Evolutionary conservation across 1,140 invertebrate genomes (phyloP).

Genomic region (Magallana ariakensis): DNA sequence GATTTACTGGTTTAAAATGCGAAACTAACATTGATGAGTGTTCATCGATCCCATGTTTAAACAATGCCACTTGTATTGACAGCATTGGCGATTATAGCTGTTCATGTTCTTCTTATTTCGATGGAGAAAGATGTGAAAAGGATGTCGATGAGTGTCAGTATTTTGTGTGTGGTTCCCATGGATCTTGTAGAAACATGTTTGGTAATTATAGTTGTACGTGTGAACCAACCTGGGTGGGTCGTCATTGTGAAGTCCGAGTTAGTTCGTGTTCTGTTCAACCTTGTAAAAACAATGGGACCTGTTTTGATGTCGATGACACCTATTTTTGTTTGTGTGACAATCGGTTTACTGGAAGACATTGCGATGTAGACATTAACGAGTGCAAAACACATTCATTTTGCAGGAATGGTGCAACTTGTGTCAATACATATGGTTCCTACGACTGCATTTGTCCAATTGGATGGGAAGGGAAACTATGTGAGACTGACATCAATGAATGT

Average conservation of each 20-base stretch:
- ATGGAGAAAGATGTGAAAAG: conserved; percentile 38
- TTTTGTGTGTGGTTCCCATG: conserved; percentile 3
- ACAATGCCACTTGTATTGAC: conserved; percentile 51
- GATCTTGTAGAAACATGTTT: neutral
- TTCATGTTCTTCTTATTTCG: conserved; percentile 31
- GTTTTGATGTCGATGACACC: conserved; percentile 40
- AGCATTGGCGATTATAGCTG: conserved; percentile 45
- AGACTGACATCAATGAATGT: conserved; percentile 42
- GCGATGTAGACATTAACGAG: conserved; percentile 32
- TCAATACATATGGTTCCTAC: neutral
- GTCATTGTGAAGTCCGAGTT: neutral
- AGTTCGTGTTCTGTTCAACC: neutral
- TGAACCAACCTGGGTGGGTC: conserved; percentile 14
- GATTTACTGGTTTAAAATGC: neutral
- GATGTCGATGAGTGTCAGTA: conserved; percentile 28
- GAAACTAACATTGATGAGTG: neutral
- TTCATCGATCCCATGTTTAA: neutral
- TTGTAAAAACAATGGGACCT: conserved; percentile 48
- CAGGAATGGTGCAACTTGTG: conserved; percentile 37
- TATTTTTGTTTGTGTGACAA: conserved; percentile 34
- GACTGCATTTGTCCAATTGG: conserved; percentile 42
- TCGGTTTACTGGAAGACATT: neutral
- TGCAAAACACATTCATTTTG: neutral
- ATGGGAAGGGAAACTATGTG: conserved; percentile 42
- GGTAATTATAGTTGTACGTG: conserved; percentile 26